phyloP scores from a whole-genome alignment of 2,888 invertebrate species.

The Troides oblongomaculatus region DNA sequence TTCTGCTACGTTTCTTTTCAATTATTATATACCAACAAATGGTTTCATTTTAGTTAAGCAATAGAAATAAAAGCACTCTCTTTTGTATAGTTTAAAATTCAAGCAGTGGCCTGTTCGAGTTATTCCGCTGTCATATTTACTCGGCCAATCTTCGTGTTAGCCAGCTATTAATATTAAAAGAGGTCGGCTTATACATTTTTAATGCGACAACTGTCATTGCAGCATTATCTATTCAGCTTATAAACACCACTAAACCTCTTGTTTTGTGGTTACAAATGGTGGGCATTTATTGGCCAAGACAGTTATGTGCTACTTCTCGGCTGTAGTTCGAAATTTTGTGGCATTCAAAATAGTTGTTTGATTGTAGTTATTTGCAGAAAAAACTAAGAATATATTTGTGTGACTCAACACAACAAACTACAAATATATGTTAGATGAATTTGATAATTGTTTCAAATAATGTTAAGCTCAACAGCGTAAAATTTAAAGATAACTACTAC shows the following conservation, averaged over 20 bases:
- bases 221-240: constrained; percentile 39
- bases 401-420: too few species aligned
- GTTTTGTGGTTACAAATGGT: constrained; percentile 36
- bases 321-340: background rate
- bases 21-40: background rate
- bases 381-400: too few species aligned
- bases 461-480: too few species aligned
- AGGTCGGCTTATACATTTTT: constrained; percentile 48
- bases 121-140: constrained; percentile 34
- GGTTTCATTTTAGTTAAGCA: too few species aligned
- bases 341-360: background rate
- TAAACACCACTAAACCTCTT: constrained; percentile 38
- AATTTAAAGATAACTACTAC: too few species aligned
- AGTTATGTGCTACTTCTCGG: background rate
- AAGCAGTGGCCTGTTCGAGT: constrained; percentile 17
- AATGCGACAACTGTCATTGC: constrained; percentile 43
- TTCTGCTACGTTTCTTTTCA: background rate
- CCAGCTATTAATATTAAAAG: constrained; percentile 48
- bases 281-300: constrained; percentile 3
- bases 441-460: too few species aligned
- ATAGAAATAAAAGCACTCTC: background rate
- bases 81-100: constrained; percentile 2
- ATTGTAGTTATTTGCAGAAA: too few species aligned
- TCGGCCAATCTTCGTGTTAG: constrained; percentile 35
- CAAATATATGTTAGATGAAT: too few species aligned